These are phyloP conservation scores for Pristionchus fissidentatus DNA, from an alignment of 2,888 invertebrate genomes.

Conservation along the genomic window DNA sequence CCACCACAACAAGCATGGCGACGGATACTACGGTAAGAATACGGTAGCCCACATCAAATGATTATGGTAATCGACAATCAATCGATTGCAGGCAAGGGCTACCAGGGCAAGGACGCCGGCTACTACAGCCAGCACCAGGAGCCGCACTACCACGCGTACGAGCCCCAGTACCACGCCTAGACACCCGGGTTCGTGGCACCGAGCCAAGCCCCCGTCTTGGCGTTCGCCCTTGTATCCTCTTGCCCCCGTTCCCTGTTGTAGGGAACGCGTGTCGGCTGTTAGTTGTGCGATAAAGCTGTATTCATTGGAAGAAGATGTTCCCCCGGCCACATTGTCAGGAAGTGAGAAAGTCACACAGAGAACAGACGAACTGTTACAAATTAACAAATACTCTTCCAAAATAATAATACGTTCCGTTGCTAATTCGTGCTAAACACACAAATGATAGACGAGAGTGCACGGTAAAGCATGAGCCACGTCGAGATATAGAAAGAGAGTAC, in stretches of 20 bases:
- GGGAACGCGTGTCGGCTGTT: constrained; percentile 42
- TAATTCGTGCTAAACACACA: no score
- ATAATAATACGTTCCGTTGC: no score
- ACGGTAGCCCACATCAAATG: neutral
- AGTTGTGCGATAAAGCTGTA: constrained; percentile 20
- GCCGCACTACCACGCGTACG: constrained; percentile 55
- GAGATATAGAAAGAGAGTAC: no score
- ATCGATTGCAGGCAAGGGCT: constrained; percentile 41
- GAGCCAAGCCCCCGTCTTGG: constrained; percentile 39
- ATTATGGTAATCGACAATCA: neutral
- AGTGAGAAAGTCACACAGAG: no score
- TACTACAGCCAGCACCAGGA: constrained; percentile 61
- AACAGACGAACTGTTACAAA: no score
- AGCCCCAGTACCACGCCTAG: constrained; percentile 57
- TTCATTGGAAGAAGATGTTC: no score
- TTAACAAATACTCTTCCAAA: no score
- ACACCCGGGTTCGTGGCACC: constrained; percentile 50
- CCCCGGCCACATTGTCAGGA: no score
- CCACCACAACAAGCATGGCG: constrained; percentile 55
- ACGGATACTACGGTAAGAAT: constrained; percentile 59
- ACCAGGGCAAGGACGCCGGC: constrained; percentile 55
- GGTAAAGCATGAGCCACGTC: no score
- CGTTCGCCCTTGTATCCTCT: neutral
- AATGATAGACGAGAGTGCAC: no score
- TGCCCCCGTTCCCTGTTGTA: constrained; percentile 1